Evolutionary conservation across 2,888 invertebrate genomes (phyloP), one percentile per base, ranked within the genome.

Genomic region (Invenusta paracnida): DNA sequence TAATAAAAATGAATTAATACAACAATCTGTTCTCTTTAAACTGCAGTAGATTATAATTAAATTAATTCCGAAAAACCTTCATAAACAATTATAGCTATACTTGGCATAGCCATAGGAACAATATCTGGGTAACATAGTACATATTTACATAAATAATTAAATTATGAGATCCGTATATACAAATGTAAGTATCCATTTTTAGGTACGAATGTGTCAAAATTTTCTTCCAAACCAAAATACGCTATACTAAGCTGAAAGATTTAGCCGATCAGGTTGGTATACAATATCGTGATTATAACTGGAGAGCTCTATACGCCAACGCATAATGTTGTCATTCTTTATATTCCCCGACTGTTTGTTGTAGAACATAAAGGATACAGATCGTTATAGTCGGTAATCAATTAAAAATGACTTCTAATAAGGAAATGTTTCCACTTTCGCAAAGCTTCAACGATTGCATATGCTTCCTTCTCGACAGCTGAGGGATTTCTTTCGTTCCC

Each of bases 281-380:
- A 87, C 67, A 67, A 87, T 85, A 23, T 87, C 87, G 82, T 87
- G 85, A 30, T 85, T 86, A 79, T 86, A 87, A 31, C 30, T 31
- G 23, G 86, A 66, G n/a, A 87, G 82, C 79, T 88, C 87, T 11
- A 88, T n/a, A 73, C 86, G 13, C 87, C 87, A 88, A 17, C 86
- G 27, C 29, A 87, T 83, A 11, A 87, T 87, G 79, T 88, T 88
- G 29, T 87, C 86, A 83, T 87, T 87, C 86, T 88, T 87, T n/a
- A 88, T 87, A 81, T 88, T 88, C 2, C 86, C 84, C n/a, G 25
- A 25, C 5, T 87, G 82, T 5, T 81, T 48, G 29, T 86, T 83
- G 73, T 87, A 84, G 28, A 87, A 87, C 85, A 87, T 87, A 48
- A 87, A 88, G 2, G 86, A 29, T 1, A 88, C 87, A 27, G 88